Evolutionary conservation across 2,113 vertebrate species (phyloP).

Genomic region (Laticauda colubrina): DNA sequence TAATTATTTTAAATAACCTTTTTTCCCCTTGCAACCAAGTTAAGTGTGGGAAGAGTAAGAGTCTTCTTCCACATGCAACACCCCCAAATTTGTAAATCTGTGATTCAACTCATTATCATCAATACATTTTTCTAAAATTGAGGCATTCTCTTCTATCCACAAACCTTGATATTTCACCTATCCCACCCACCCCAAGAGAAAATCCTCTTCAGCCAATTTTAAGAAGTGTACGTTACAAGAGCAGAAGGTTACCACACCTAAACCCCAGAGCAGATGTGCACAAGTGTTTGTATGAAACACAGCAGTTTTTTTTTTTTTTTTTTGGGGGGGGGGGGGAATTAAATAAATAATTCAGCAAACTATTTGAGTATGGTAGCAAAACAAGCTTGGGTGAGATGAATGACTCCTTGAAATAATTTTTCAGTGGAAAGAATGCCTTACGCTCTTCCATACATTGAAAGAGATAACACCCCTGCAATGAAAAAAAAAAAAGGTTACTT

Average conservation of each 20-base stretch:
- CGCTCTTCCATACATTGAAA: slow-evolving; percentile 18
- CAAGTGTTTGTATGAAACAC: neutral
- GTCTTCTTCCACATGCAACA: neutral
- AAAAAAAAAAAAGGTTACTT: neutral
- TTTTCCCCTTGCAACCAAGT: neutral
- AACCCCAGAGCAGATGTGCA: neutral
- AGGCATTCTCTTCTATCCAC: neutral
- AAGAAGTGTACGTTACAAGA: neutral
- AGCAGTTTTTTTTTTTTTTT: too few relatives aligned
- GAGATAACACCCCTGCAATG: slow-evolving; percentile 27
- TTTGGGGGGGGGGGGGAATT: neutral
- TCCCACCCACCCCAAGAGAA: neutral
- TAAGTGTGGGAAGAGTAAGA: neutral
- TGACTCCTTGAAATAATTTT: neutral
- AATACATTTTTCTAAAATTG: neutral
- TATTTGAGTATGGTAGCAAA: neutral
- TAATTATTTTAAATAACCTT: neutral
- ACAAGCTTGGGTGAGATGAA: neutral
- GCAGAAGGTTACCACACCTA: neutral
- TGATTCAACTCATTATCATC: neutral
- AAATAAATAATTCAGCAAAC: neutral
- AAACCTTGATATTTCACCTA: neutral
- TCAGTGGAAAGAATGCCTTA: neutral
- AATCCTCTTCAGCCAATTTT: neutral
- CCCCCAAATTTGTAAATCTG: neutral